Base-by-base conservation (phyloP, 2,797 vertebrate species). In the Triplophysa bombifrons region DNA sequence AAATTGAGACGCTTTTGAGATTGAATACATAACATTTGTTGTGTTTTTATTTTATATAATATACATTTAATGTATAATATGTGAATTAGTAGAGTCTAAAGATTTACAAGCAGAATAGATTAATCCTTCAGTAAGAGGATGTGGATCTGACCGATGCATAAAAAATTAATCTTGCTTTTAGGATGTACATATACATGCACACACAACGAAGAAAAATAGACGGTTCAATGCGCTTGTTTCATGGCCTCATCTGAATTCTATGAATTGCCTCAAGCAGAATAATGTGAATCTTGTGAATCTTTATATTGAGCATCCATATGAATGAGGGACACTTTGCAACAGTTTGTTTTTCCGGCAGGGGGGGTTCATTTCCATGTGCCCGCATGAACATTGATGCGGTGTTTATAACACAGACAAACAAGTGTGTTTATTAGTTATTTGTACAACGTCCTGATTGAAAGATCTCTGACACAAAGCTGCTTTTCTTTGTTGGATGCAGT, bases 281-380 rank as follows among this genome's bases (percentile, higher is more conserved):
- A 27, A 27, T 27, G 25, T 1, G 1, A 27, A 27, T 27, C 25
- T 27, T 65, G 74, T 19, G 51, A 69, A n/a, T 25, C 46, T 48
- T 68, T 70, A 55, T 69, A 46, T 74, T 48, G 75, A 71, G 48
- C 51, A 76, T 83, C 71, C 74, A 79, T 74, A 85, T 85, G 67
- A 74, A 84, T 79, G 65, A 75, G 56, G 72, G 69, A 75, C 72
- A 34, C 67, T 67, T 44, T 67, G 19, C 14, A 61, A 27, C 17
- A 16, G 44, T 71, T 71, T 71, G 46, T 44, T 61, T 78, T 78
- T 56, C 44, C 17, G 34, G 34, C 25, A 3, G 3, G 3, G 2
- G 8, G 41, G 34, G n/a, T 34, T 69, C 44, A 61, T 69, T 7
- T 69, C 53, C 2, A 6, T 70, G 8, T 38, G 56, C 56, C 58